phyloP scores from a whole-genome alignment of 2,797 vertebrate genomes.

The Triplophysa yarkandensis region DNA sequence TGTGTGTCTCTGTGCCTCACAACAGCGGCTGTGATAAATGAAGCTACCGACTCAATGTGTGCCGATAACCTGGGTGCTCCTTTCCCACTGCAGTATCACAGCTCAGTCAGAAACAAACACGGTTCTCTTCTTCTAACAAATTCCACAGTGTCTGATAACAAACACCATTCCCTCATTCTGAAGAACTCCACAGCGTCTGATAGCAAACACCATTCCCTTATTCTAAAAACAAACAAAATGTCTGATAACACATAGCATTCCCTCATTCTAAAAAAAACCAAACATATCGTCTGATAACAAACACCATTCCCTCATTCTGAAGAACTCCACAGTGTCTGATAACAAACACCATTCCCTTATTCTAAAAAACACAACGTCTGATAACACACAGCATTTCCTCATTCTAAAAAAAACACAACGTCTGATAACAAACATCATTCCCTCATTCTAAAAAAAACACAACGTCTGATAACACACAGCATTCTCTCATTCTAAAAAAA shows the following conservation, averaged over 20 bases:
- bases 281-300: slow-evolving; percentile 35
- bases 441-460: slow-evolving; percentile 8
- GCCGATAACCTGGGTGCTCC: not conserved
- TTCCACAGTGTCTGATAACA: slow-evolving; percentile 23
- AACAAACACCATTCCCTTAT: slow-evolving; percentile 43
- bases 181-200: slow-evolving; percentile 24
- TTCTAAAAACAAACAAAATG: not conserved
- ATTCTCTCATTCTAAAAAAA: slow-evolving; percentile 18
- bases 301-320: not conserved
- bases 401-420: too few species aligned
- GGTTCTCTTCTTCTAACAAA: slow-evolving; percentile 7
- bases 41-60: slow-evolving; percentile 19
- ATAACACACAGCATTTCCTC: too few species aligned
- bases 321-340: too few species aligned
- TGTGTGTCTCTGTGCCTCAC: not conserved
- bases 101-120: slow-evolving; percentile 46
- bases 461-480: slow-evolving; percentile 36
- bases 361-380: not conserved
- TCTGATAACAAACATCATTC: slow-evolving; percentile 38
- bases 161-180: slow-evolving; percentile 30
- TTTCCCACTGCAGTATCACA: slow-evolving; percentile 26
- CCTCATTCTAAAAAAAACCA: not conserved
- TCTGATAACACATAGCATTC: slow-evolving; percentile 38
- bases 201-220: slow-evolving; percentile 38
- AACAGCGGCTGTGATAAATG: slow-evolving; percentile 37